Conservation (phyloP, 2,888 invertebrate species). For the Chouioia cunea region DNA sequence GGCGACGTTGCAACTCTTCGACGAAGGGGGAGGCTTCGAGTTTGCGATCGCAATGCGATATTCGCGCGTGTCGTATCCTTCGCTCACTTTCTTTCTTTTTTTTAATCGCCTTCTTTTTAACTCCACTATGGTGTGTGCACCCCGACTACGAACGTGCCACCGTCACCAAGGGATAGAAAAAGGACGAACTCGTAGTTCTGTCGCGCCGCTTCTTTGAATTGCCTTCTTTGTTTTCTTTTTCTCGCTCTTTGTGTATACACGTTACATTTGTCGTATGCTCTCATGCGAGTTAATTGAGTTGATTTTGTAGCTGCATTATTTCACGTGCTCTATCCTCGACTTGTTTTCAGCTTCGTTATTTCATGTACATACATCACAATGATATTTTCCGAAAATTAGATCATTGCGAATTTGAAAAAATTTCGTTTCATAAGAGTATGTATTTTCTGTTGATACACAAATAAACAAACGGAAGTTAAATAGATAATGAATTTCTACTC, state of each 20-base stretch:
- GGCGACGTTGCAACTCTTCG: conserved; percentile 26
- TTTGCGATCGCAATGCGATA: conserved; percentile 44
- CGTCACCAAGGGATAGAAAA: conserved; percentile 22
- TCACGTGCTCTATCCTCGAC: background rate
- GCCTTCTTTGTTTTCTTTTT: conserved; percentile 40
- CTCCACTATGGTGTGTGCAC: no score
- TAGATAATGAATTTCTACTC: no score
- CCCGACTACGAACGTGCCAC: no score
- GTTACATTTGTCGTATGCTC: conserved; percentile 1
- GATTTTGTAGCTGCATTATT: conserved; percentile 31
- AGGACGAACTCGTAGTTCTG: conserved; percentile 42
- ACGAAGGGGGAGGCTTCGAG: conserved; percentile 23
- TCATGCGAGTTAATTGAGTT: conserved; percentile 37
- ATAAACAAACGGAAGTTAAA: no score
- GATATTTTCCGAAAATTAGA: no score
- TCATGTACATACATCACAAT: no score
- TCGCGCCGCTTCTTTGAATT: conserved; percentile 39
- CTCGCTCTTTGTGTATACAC: background rate
- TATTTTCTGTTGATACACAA: no score
- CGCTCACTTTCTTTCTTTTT: conserved; percentile 2
- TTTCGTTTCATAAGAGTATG: no score
- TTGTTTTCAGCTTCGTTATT: no score
- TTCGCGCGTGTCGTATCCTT: conserved; percentile 33
- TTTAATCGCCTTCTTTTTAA: background rate
- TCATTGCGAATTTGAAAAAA: no score